phyloP scores from a whole-genome alignment of 2,888 invertebrate genomes.

The Platycnemis pennipes region DNA sequence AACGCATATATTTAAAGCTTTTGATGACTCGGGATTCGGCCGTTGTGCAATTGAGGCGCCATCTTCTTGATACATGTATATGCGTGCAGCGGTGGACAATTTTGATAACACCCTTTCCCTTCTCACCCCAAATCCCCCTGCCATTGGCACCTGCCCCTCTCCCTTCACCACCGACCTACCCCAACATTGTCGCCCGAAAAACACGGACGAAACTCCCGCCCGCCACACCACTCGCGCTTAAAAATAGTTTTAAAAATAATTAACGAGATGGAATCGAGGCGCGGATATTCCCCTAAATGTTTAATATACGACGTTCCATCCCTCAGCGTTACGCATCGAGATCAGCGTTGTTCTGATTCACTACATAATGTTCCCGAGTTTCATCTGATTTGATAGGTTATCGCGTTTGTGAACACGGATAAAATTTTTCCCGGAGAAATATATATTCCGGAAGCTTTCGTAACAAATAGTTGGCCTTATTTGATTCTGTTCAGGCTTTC shows the following conservation, averaged over 20 bases:
- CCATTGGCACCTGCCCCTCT: conserved; percentile 30
- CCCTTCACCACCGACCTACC: background rate
- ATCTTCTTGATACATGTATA: conserved; percentile 63
- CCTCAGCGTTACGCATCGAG: background rate
- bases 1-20: conserved; percentile 68
- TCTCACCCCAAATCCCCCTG: conserved; percentile 73
- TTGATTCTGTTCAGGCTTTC: background rate
- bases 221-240: conserved; percentile 18
- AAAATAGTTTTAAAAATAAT: conserved; percentile 67
- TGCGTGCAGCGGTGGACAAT: conserved; percentile 75
- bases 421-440: background rate
- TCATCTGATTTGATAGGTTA: background rate
- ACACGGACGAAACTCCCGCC: conserved; percentile 72
- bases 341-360: conserved; percentile 22
- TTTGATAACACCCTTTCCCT: conserved; percentile 78
- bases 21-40: conserved; percentile 60
- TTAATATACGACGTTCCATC: conserved; percentile 43
- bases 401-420: background rate
- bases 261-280: conserved; percentile 52
- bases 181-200: conserved; percentile 77
- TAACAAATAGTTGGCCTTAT: background rate
- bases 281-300: conserved; percentile 56
- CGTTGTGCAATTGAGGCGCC: conserved; percentile 61
- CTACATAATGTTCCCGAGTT: conserved; percentile 14
- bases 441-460: background rate